A percentile compares a stretch with the other conserved stretches of the same genome.
Conservation (phyloP, 2,797 vertebrate species). For the Atherinosoma microstoma region DNA sequence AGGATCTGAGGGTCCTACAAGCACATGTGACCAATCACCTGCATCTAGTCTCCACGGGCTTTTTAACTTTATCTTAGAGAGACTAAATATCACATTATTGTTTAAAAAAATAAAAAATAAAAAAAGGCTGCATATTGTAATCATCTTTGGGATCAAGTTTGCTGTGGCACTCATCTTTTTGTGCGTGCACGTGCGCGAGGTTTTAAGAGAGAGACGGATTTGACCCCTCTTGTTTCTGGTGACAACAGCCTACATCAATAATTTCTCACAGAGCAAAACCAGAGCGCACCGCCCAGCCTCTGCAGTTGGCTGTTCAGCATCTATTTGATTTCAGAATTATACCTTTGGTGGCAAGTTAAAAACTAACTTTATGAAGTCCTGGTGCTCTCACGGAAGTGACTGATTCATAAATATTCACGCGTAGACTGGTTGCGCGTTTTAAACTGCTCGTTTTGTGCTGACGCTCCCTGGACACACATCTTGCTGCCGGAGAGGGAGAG, state of each 20-base stretch:
- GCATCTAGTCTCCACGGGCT: background rate
- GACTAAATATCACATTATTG: background rate
- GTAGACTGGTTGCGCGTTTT: background rate
- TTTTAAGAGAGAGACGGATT: conserved; percentile 22
- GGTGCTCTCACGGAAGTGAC: background rate
- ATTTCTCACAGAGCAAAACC: conserved; percentile 55
- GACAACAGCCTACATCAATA: conserved; percentile 64
- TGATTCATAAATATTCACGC: background rate
- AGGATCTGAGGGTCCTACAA: conserved; percentile 2
- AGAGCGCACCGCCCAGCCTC: conserved; percentile 9
- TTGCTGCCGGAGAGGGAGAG: conserved; percentile 4
- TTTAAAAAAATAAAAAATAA: too few relatives aligned
- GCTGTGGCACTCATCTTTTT: too few relatives aligned
- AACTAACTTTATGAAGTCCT: conserved; percentile 10
- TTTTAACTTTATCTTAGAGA: background rate
- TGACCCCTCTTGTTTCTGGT: conserved; percentile 60
- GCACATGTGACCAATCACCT: conserved; percentile 5
- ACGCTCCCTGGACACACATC: conserved; percentile 1
- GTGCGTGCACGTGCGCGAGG: too few relatives aligned
- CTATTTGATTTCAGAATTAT: conserved; percentile 5
- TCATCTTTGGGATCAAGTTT: background rate
- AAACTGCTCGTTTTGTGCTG: conserved; percentile 8
- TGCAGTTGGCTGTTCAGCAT: conserved; percentile 21
- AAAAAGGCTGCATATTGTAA: background rate
- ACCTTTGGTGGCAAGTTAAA: background rate